Base-by-base conservation (phyloP, 1,140 invertebrate species). In the Neodiprion pinetum region DNA sequence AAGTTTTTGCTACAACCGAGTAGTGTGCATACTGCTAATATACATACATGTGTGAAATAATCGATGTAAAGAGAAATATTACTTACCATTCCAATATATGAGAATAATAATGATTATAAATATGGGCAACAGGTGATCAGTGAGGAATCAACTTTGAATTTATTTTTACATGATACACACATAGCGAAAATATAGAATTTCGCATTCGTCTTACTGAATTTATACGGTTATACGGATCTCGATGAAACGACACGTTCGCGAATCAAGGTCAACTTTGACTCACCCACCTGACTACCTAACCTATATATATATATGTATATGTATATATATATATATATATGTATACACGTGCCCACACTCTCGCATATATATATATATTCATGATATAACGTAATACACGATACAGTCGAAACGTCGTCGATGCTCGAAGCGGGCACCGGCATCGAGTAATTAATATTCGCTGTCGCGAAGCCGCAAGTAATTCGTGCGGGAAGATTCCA, bases 1-100 rank as follows among this genome's bases (percentile, higher is more conserved):
- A 86, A 86, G 83, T 87, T 87, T 87, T 87, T 87, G 84, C 86
- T 87, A 87, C 85, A 85, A 86, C 79, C 76, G 76, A 86, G 78
- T 86, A 86, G 82, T 85, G 79, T 81, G 84, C 84, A 85, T 84
- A 81, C 83, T 84, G 81, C 82, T 87, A 85, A 74, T 61, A 61
- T 14, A 14, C 53, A 61, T 40, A 40, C 28, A 40, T 2, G 28
- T 40, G 28, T 80, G 76, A 81, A 83, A 40, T 81, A 81, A 81
- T 77, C 76, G 76, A 80, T 76, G 79, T 12, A 61, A 17, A 61
- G 53, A 61, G 28, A 40, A 40, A 40, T 40, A 40, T 40, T 40
- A 40, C 28, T 40, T 40, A 40, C 28, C 28, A 40, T 40, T 40
- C 5, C 4, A 40, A 40, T 40, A 40, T 5, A 40, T 40, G 28